Evolutionary conservation across 2,888 invertebrate genomes (phyloP).

Genomic region (Spilosoma lubricipeda): DNA sequence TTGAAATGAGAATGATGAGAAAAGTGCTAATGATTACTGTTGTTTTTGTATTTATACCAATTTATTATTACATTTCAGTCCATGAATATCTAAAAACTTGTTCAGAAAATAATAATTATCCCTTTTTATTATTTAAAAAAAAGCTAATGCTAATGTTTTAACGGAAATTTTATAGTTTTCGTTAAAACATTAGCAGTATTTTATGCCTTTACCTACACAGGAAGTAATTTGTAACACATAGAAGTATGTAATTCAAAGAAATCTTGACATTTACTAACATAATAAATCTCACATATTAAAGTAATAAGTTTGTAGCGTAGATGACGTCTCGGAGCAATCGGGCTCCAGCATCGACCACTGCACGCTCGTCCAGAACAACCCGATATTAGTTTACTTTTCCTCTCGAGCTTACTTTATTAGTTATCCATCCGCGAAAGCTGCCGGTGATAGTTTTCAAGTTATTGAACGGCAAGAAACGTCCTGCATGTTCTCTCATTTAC

Average conservation of each 20-base stretch:
- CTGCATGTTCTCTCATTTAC: constrained; percentile 43
- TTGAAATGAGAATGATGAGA: constrained; percentile 81
- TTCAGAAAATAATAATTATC: neutral
- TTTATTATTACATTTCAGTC: constrained; percentile 43
- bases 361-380: constrained; percentile 70
- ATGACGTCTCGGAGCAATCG: constrained; percentile 58
- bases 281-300: constrained; percentile 76
- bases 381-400: constrained; percentile 87
- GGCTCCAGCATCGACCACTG: constrained; percentile 46
- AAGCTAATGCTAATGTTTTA: too few species aligned
- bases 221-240: neutral
- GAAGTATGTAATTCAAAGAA: constrained; percentile 47
- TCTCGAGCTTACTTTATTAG: constrained; percentile 86
- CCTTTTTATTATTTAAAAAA: too few species aligned
- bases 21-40: constrained; percentile 82
- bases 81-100: constrained; percentile 26
- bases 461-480: constrained; percentile 74
- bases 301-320: constrained; percentile 80
- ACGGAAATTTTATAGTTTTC: neutral
- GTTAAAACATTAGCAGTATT: neutral
- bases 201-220: neutral
- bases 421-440: constrained; percentile 78
- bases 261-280: constrained; percentile 67
- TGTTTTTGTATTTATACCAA: constrained; percentile 61
- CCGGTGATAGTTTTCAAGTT: constrained; percentile 81